These are phyloP conservation scores for Myotis brandtii DNA, from an alignment of 2,113 vertebrate genomes.

Conservation along the genomic window DNA sequence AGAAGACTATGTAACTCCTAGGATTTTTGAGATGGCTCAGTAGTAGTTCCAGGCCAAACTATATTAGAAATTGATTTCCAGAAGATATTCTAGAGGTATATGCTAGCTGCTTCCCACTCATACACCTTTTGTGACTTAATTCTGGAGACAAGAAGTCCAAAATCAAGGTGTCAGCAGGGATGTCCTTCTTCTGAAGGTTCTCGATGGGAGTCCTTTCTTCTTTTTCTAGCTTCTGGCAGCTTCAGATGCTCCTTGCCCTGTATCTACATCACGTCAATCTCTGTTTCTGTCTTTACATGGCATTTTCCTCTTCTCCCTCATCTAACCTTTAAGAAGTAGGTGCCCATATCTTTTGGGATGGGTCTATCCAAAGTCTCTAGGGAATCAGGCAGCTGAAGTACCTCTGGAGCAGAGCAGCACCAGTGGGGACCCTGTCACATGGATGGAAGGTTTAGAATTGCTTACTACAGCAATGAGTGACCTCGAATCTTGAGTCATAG, in stretches of 20 bases:
- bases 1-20: not conserved
- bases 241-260: not conserved
- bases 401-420: not conserved
- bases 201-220: not conserved
- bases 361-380: not conserved
- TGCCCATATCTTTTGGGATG: not conserved
- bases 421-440: not conserved
- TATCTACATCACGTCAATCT: not conserved
- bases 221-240: too few relatives aligned
- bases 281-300: not conserved
- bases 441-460: not conserved
- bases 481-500: constrained; percentile 24
- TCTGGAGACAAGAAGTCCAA: not conserved
- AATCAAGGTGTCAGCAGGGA: not conserved
- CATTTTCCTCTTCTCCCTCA: not conserved
- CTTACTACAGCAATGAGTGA: not conserved
- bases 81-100: not conserved
- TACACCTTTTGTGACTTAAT: not conserved
- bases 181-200: not conserved
- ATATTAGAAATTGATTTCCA: not conserved
- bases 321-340: not conserved
- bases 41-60: not conserved
- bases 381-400: not conserved
- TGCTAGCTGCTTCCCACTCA: not conserved
- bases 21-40: too few relatives aligned